Evolutionary conservation across 2,797 vertebrate genomes (phyloP).

Genomic region (Hybognathus amarus): DNA sequence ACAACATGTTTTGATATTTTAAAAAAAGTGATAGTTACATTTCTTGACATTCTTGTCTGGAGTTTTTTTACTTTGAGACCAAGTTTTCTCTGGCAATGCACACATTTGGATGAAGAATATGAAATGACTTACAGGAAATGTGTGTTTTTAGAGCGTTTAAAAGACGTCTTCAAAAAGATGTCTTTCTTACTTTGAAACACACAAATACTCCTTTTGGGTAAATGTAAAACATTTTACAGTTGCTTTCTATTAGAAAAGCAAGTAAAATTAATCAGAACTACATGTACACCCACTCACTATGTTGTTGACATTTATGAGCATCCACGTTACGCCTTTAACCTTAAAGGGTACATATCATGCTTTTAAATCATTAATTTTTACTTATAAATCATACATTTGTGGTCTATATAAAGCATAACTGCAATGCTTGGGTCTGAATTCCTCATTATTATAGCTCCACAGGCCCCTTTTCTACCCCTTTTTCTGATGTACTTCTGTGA

Average conservation of each 20-base stretch:
- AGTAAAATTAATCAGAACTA: neutral
- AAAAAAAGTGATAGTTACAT: neutral
- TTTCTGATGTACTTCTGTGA: too few species aligned
- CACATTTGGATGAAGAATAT: slow-evolving; percentile 6
- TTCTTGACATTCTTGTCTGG: neutral
- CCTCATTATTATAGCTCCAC: too few species aligned
- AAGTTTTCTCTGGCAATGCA: neutral
- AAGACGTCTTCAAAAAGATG: neutral
- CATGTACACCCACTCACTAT: neutral
- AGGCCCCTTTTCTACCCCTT: too few species aligned
- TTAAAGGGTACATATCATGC: too few species aligned
- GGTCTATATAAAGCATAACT: too few species aligned
- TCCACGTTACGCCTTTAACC: neutral
- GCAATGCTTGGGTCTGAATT: too few species aligned
- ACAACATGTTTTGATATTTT: neutral
- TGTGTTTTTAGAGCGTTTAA: slow-evolving; percentile 13
- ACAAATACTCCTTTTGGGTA: neutral
- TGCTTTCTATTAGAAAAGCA: neutral
- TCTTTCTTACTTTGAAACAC: neutral
- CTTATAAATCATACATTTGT: too few species aligned
- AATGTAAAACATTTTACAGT: neutral
- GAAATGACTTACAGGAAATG: neutral
- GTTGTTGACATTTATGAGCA: slow-evolving; percentile 8
- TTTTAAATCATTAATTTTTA: too few species aligned
- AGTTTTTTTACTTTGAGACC: neutral